Conservation (phyloP, 1,140 invertebrate genomes). For the Drosophila subobscura region DNA sequence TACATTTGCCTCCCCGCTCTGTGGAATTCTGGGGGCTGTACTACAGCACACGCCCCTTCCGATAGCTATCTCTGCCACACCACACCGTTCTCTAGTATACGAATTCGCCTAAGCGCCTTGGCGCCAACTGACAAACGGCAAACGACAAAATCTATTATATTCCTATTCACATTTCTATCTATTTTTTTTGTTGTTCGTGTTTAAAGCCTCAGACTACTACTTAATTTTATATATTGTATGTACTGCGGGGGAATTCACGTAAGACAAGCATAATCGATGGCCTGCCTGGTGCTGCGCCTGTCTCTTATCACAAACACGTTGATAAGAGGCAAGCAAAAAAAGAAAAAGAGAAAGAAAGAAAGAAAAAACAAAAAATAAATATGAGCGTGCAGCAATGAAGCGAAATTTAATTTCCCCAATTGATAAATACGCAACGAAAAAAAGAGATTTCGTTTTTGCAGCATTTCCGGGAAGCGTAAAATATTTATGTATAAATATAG, state of each 20-base stretch:
- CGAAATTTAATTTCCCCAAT: conserved; percentile 41
- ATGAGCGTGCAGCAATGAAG: conserved; percentile 27
- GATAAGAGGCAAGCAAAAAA: conserved; percentile 27
- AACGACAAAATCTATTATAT: conserved; percentile 46
- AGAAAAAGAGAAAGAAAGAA: conserved; percentile 6
- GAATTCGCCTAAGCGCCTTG: conserved; percentile 55
- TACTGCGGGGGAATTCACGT: conserved; percentile 44
- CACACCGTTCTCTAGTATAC: conserved; percentile 2
- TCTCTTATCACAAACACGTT: conserved; percentile 36
- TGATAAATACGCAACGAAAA: conserved; percentile 36
- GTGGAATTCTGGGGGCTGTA: too few relatives aligned
- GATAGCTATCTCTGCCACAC: conserved; percentile 29
- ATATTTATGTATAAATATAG: too few relatives aligned
- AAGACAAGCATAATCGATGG: conserved; percentile 61
- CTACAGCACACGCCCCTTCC: conserved; percentile 27
- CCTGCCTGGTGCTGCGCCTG: conserved; percentile 8
- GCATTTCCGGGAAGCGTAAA: conserved; percentile 32
- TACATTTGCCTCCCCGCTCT: conserved; percentile 9
- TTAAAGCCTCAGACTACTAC: conserved; percentile 36
- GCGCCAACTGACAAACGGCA: conserved; percentile 49
- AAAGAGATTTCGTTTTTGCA: conserved; percentile 18
- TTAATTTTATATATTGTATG: conserved; percentile 4
- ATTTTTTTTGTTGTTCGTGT: conserved; percentile 17
- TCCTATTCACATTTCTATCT: conserved; percentile 17
- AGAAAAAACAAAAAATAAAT: not conserved